Evolutionary conservation across 2,888 invertebrate species (phyloP), one percentile per base, ranked within the genome.

Genomic region (Tetragnatha montana): DNA sequence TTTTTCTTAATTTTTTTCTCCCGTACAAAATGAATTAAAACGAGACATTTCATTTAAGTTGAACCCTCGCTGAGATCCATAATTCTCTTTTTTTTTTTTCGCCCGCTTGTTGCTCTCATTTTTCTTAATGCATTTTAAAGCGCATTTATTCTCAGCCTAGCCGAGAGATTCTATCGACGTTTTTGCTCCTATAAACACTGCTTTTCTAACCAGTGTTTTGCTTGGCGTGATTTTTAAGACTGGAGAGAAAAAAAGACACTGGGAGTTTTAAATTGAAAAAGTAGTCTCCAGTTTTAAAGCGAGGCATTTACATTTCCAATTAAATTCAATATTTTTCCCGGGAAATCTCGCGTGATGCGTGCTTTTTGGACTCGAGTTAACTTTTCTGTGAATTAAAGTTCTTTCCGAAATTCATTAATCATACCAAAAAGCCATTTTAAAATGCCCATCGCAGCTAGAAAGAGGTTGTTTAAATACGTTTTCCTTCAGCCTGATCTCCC

Each of bases 71-170:
- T 49, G 8, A 21, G 21, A 60, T 78, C 60, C 60, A 60, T 71
- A 68, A 81, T 49, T 81, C 35, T 69, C 47, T 83, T 78, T 50
- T 70, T 17, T 74, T 87, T 81, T 73, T 87, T 75, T 35, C 21
- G 14, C 69, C 10, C 78, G 14, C 17, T 49, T 71, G 50, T 82
- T 81, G 82, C 70, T 35, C 70, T 71, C 78, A 51, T 88, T 80
- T 82, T 88, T 88, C 76, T 88, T 88, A 78, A 88, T 88, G 88
- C 82, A 78, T 88, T 88, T 89, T 75, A 89, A 89, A 89, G 81
- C 69, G 70, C 89, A 80, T 89, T 85, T 81, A 85, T 81, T 70
- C 81, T 69, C n/a, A 19, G 49, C 60, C 74, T 75, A 47, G 60
- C 60, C 51, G 70, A 71, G 75, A 60, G 82, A 51, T 88, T 82